These are phyloP conservation scores for Enteromius anoplus DNA, from an alignment of 2,797 vertebrate species.

Conservation along the genomic window DNA sequence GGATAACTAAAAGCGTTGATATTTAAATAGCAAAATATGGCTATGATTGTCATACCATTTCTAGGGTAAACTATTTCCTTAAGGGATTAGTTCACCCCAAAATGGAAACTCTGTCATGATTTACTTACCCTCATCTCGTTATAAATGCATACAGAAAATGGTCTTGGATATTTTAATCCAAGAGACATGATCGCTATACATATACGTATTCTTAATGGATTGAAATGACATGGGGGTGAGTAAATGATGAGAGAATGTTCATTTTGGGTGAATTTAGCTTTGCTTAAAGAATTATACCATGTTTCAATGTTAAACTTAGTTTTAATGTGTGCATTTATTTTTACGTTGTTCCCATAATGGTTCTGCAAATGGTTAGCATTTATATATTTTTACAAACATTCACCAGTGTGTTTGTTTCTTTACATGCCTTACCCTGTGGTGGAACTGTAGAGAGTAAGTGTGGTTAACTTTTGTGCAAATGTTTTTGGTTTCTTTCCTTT, in stretches of 20 bases:
- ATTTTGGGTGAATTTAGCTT: background rate
- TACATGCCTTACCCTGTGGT: conserved; percentile 91
- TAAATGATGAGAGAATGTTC: background rate
- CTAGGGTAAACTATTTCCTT: background rate
- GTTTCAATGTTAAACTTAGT: background rate
- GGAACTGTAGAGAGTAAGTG: conserved; percentile 99
- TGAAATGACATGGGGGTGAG: background rate
- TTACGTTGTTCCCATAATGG: background rate
- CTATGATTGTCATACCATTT: conserved; percentile 26
- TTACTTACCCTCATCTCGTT: background rate
- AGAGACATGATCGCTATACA: background rate
- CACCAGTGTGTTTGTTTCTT: conserved; percentile 88
- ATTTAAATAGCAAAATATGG: background rate
- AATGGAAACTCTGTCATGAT: background rate
- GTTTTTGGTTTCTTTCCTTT: background rate
- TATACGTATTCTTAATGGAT: background rate
- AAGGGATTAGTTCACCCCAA: background rate
- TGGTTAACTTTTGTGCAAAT: conserved; percentile 77
- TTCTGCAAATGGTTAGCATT: background rate
- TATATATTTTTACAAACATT: conserved; percentile 71
- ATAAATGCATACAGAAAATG: background rate
- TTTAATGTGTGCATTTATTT: background rate
- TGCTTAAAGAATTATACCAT: background rate
- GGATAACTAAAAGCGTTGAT: conserved; percentile 7
- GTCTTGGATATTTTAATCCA: background rate